These are phyloP conservation scores for Paedocypris sp. DNA, from an alignment of 2,113 vertebrate genomes.

Conservation along the genomic window DNA sequence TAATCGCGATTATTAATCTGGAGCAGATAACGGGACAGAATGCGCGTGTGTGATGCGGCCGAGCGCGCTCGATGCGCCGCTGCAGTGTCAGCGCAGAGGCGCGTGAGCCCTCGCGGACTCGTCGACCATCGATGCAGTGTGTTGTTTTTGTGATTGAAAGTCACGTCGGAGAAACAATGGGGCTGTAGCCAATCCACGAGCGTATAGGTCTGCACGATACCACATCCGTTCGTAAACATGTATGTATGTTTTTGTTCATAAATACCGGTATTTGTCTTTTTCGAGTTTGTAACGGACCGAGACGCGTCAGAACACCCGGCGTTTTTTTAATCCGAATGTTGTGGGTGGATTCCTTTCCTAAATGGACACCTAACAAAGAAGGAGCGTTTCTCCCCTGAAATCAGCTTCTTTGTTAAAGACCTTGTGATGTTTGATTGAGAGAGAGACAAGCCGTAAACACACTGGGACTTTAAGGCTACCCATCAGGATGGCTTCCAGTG, in stretches of 20 bases:
- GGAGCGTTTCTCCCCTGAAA: too few species aligned
- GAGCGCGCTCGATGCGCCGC: background rate
- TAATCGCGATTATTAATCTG: background rate
- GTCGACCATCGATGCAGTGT: background rate
- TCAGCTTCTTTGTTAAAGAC: background rate
- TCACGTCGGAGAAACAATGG: background rate
- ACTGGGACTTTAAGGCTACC: background rate
- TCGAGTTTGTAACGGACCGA: background rate
- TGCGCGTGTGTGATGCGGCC: conserved; percentile 12
- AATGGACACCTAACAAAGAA: too few species aligned
- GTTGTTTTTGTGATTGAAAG: background rate
- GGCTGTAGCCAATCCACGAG: background rate
- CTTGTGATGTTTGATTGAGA: conserved; percentile 4
- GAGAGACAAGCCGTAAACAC: background rate
- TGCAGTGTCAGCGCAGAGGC: conserved; percentile 8
- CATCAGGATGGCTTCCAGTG: conserved; percentile 48
- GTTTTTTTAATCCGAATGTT: too few species aligned
- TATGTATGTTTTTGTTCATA: background rate
- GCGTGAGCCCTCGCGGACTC: background rate
- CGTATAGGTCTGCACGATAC: background rate
- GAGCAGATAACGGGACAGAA: background rate
- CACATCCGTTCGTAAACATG: background rate
- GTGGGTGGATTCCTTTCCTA: too few species aligned
- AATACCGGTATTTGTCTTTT: too few species aligned
- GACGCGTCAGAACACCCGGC: background rate